phyloP scores from a whole-genome alignment of 2,888 invertebrate species.

The Platerodrilus igneus region DNA sequence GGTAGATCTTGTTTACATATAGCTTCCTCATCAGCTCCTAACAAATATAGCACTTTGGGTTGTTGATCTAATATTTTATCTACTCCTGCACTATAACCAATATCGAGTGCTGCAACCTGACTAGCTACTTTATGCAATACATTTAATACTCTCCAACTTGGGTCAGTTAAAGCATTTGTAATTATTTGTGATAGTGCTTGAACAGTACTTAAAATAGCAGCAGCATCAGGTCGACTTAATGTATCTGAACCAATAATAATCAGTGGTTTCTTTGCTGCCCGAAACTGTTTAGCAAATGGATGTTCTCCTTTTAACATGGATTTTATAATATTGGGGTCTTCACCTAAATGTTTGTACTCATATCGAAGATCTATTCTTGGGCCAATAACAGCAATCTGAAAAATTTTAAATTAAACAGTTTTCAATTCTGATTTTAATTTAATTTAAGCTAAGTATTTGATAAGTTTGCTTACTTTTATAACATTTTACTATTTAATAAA shows the following conservation, averaged over 20 bases:
- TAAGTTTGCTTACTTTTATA: not conserved
- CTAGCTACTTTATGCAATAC: conserved; percentile 90
- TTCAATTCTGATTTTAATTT: too few relatives aligned
- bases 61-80: conserved; percentile 57
- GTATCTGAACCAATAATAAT: conserved; percentile 88
- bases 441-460: not conserved
- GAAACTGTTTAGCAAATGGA: conserved; percentile 63
- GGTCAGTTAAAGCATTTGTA: conserved; percentile 52
- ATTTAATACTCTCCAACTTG: conserved; percentile 75
- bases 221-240: conserved; percentile 73
- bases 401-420: too few relatives aligned
- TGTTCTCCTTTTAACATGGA: conserved; percentile 70
- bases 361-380: conserved; percentile 90
- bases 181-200: conserved; percentile 65
- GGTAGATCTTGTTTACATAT: conserved; percentile 74
- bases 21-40: conserved; percentile 90
- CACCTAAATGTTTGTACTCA: conserved; percentile 86
- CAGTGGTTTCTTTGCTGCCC: conserved; percentile 78
- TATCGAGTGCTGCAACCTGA: conserved; percentile 90
- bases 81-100: conserved; percentile 83
- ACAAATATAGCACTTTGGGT: conserved; percentile 78
- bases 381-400: conserved; percentile 75
- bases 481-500: conserved; percentile 12
- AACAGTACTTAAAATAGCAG: conserved; percentile 68
- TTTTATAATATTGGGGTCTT: conserved; percentile 67